Evolutionary conservation across 2,888 invertebrate genomes (phyloP).

Genomic region (Neoscelio sp.): DNA sequence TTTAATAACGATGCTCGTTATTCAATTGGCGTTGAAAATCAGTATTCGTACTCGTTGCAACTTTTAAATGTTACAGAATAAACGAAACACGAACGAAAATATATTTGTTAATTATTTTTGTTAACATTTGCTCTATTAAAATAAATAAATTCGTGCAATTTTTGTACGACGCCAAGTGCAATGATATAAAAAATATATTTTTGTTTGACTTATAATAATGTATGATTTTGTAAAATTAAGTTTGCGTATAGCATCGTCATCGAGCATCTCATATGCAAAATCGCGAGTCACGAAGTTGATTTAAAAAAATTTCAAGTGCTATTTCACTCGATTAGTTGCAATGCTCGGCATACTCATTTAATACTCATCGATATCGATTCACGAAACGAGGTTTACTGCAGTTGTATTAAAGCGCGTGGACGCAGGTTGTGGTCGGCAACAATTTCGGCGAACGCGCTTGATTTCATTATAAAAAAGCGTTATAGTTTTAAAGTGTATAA

Average conservation of each 20-base stretch:
- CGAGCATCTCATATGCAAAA: too few relatives aligned
- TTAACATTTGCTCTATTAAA: too few relatives aligned
- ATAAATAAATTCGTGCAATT: too few relatives aligned
- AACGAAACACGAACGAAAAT: too few relatives aligned
- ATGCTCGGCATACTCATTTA: conserved; percentile 14
- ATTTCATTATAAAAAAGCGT: conserved; percentile 9
- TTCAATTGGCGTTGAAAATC: too few relatives aligned
- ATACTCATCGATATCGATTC: conserved; percentile 32
- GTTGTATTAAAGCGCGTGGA: conserved; percentile 32
- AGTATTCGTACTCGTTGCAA: too few relatives aligned
- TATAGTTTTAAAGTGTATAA: not conserved
- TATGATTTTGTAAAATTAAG: too few relatives aligned
- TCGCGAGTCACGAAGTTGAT: not conserved
- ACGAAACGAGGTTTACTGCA: conserved; percentile 17
- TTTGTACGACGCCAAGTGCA: too few relatives aligned
- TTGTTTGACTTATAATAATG: too few relatives aligned
- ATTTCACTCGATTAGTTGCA: conserved; percentile 33
- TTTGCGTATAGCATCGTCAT: conserved; percentile 5
- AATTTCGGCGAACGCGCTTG: not conserved
- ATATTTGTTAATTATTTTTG: too few relatives aligned
- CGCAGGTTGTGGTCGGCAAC: conserved; percentile 4
- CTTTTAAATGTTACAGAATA: too few relatives aligned
- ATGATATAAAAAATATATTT: too few relatives aligned
- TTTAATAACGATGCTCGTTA: not conserved
- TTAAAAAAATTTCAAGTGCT: conserved; percentile 18